Evolutionary conservation across 1,140 invertebrate species (phyloP).

Genomic region (Trachelipus rathkii): DNA sequence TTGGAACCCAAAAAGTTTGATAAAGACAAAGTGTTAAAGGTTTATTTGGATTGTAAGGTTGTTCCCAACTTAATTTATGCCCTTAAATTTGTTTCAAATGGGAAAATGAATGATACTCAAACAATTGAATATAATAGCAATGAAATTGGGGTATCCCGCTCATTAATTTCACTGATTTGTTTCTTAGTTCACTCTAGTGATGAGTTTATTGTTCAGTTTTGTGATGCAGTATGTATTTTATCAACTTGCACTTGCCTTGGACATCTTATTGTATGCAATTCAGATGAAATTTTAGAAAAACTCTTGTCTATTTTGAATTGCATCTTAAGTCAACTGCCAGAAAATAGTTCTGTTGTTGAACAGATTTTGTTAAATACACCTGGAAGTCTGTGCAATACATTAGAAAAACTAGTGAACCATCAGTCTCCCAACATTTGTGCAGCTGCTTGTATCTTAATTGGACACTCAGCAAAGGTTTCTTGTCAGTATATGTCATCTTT

Average conservation of each 20-base stretch:
- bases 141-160: slow-evolving; percentile 62
- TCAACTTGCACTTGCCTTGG: slow-evolving; percentile 52
- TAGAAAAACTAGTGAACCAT: not conserved
- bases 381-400: not conserved
- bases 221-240: slow-evolving; percentile 67
- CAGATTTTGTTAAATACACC: slow-evolving; percentile 55
- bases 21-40: slow-evolving; percentile 37
- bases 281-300: slow-evolving; percentile 61
- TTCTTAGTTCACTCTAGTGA: slow-evolving; percentile 65
- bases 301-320: slow-evolving; percentile 67
- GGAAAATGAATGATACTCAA: slow-evolving; percentile 33
- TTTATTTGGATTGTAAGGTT: slow-evolving; percentile 49
- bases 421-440: not conserved
- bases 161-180: slow-evolving; percentile 64
- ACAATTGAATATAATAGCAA: slow-evolving; percentile 50
- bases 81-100: slow-evolving; percentile 47
- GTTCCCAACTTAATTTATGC: slow-evolving; percentile 48
- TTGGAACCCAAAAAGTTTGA: slow-evolving; percentile 30
- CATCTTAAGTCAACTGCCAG: slow-evolving; percentile 66
- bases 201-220: slow-evolving; percentile 70
- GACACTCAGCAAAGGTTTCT: slow-evolving; percentile 32
- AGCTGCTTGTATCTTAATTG: slow-evolving; percentile 30
- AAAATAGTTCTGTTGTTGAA: slow-evolving; percentile 69
- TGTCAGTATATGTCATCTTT: slow-evolving; percentile 28
- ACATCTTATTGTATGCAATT: slow-evolving; percentile 57